Base-by-base conservation (phyloP, 2,113 vertebrate genomes). In the Micromys minutus region DNA sequence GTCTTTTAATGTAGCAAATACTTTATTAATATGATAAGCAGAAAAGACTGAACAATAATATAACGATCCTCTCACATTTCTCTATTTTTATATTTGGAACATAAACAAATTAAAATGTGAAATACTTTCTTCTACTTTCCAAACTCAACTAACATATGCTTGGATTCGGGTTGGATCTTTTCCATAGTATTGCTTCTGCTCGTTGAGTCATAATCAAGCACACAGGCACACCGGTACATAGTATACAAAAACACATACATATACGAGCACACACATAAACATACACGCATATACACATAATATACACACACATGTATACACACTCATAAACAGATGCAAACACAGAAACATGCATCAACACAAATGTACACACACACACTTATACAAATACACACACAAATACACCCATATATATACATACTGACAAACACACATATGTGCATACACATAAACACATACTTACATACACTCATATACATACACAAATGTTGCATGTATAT, bases 81-180 rank as follows among this genome's bases (percentile, higher is more conserved):
- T 94, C 22, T 12, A 52, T 80, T 96, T 87, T 50, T 95, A n/a
- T 26, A 16, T 74, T 84, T 57, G 65, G 50, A 79, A 36, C 61
- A 63, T 47, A 7, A 29, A 9, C 29, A 11, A 91, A 87, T 92
- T 45, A 84, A 89, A 95, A 89, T 67, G 16, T 76, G 11, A 77
- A 76, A 42, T 77, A 9, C 10, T 72, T 5, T 59, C 1, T 57
- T 81, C 59, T 94, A 2, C 3, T 19, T 74, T 91, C 21, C 61
- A 50, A n/a, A 93, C 1, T 91, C 21, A 76, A 1, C 55, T 67
- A 22, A 79, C 3, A 63, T 77, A 8, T 19, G 1, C 4, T 50
- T 77, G 3, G 34, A 34, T n/a, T 50, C 57, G 31, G 21, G 52
- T 80, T 80, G 52, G n/a, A 34, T 42, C 39, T 26, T 93, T 93